A percentile compares a stretch with the other conserved stretches of the same genome.
Evolutionary conservation across 2,797 vertebrate genomes (phyloP).

Genomic region (Syncerus caffer): DNA sequence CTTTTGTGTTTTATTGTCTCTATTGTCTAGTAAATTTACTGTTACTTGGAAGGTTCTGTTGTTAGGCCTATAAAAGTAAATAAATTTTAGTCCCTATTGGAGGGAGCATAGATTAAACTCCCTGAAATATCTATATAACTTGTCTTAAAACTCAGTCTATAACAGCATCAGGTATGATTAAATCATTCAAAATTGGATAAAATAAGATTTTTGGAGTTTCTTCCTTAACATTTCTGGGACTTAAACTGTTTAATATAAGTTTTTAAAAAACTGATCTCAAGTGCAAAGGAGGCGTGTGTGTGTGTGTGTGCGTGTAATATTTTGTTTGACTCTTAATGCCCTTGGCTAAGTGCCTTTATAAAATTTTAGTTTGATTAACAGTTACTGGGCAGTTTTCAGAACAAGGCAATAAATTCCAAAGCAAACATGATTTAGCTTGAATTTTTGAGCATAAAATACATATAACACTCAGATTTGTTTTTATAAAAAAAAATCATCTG

Average conservation of each 20-base stretch:
- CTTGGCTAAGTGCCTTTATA: background rate
- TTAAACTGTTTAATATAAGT: background rate
- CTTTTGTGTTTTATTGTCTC: background rate
- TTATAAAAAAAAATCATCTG: background rate
- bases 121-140: background rate
- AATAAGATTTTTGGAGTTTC: background rate
- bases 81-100: background rate
- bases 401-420: background rate
- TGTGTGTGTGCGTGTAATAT: background rate
- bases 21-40: background rate
- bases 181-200: background rate
- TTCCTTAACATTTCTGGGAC: background rate
- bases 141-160: background rate
- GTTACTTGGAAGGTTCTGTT: background rate
- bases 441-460: background rate
- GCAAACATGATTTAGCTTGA: background rate
- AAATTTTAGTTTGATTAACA: background rate
- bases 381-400: background rate
- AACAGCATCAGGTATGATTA: background rate
- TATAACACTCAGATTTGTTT: background rate
- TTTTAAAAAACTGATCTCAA: background rate
- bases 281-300: background rate
- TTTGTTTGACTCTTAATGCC: background rate
- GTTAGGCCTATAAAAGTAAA: background rate
- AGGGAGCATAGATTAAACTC: background rate